Evolutionary conservation across 1,140 invertebrate genomes (phyloP), one percentile per base, ranked within the genome.

Genomic region (Lordiphosa mommai): DNA sequence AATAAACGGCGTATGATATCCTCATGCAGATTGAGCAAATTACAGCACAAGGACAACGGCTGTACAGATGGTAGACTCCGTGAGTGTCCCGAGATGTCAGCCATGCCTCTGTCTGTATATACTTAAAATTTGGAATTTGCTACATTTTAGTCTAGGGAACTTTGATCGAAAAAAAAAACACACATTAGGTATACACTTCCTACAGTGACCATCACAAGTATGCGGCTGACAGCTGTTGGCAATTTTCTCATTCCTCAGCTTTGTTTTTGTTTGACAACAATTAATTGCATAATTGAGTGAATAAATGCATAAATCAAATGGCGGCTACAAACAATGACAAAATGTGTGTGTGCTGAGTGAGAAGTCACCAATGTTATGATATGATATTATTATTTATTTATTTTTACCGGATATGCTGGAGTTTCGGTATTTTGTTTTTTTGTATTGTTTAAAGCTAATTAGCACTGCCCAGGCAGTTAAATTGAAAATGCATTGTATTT

Each of bases 201-300:
- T 73, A 68, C 71, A 64, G 17, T 66, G 61, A 66, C 63, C 63
- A 61, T 14, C 34, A 61, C 32, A 55, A 53, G 33, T 67, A 33
- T 69, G 10, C 48, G 40, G 12, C 17, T 59, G 53, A 59, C 71
- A 82, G 71, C 66, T 82, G 76, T 37, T 36, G 27, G 53, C 67
- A 84, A 72, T 82, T 82, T 82, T 60, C 58, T 50, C 61, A 82
- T 84, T 82, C 71, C 67, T 51, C 41, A 73, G 36, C 61, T 53
- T 74, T 74, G 50, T 55, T 57, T 65, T 80, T 73, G 69, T 73
- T 80, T 74, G 76, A 52, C 40, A 61, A 47, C 70, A 84, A 84
- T 82, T 82, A 71, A 76, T 63, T 76, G 76, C 77, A 82, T 84
- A 82, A 82, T 84, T 82, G 72, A 34, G 33, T 61, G 73, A 52